A percentile compares a stretch with the other conserved stretches of the same genome.
These are phyloP conservation scores for Portunus trituberculatus DNA, from an alignment of 1,140 invertebrate species.

Conservation along the genomic window DNA sequence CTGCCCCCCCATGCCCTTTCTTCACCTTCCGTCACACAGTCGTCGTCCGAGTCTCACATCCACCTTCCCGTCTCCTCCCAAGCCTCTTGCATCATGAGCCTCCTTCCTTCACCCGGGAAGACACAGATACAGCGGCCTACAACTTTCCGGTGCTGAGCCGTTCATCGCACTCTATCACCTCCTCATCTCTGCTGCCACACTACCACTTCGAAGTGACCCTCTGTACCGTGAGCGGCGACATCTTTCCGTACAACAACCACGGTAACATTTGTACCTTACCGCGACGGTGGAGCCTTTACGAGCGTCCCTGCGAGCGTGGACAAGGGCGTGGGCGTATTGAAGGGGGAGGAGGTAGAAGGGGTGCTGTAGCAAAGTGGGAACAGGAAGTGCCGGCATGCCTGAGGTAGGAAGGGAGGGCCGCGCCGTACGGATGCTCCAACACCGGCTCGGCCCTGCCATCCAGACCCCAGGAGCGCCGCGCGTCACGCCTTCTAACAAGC, in stretches of 20 bases:
- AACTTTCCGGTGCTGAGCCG: too few species aligned
- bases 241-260: too few species aligned
- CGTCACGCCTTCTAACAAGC: neutral
- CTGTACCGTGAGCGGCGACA: too few species aligned
- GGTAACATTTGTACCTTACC: too few species aligned
- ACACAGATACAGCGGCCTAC: neutral
- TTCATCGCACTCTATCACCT: too few species aligned
- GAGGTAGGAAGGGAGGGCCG: slow-evolving; percentile 1
- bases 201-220: too few species aligned
- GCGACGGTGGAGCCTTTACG: too few species aligned
- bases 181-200: too few species aligned
- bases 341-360: neutral
- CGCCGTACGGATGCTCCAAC: neutral
- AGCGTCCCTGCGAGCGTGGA: too few species aligned
- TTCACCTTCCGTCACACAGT: neutral
- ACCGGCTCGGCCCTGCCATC: neutral
- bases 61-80: too few species aligned
- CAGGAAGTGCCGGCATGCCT: neutral
- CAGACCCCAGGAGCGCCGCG: too few species aligned
- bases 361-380: neutral
- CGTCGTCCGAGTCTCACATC: neutral
- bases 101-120: neutral
- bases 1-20: neutral
- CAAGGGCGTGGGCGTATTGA: neutral
- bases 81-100: neutral